Base-by-base conservation (phyloP, 2,797 vertebrate species). In the Chaetodon trifasciatus region DNA sequence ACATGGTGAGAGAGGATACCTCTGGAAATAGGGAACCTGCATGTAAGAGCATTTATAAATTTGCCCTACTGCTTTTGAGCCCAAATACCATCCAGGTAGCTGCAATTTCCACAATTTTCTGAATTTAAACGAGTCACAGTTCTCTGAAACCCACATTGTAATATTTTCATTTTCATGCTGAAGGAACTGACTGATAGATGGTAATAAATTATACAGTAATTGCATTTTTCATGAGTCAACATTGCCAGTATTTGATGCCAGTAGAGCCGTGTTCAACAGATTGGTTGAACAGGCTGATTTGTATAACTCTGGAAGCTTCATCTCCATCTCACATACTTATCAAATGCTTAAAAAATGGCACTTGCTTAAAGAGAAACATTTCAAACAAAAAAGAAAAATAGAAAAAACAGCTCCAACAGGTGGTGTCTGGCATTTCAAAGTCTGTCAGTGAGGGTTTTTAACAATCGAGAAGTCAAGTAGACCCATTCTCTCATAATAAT, bases 151-250 rank as follows among this genome's bases (percentile, higher is more conserved):
- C 10, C 39, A 6, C 4, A 49, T 58, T 40, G 3, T 67, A 53
- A 61, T 32, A 58, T 32, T 75, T 67, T n/a, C 9, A 49, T 35
- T 56, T 66, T 50, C 24, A 28, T 46, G 55, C 12, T 11, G 7
- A 67, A 66, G 42, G 46, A 65, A 68, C 35, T 42, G 40, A 76
- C 49, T 73, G 67, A 56, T 46, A 63, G 40, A 68, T 37, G n/a
- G 57, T 61, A 24, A 74, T 85, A 66, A 62, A 77, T 52, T 64
- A 81, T 76, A 67, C 66, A 63, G 44, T 60, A 61, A 78, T 64
- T 79, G 62, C 78, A 76, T 83, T 74, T 74, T 62, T 37, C 32
- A 69, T 63, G 13, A 55, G 70, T 78, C 39, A 37, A 24, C 47
- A 40, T 35, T 57, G 60, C 58, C 46, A 77, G 65, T 42, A 80